Percentiles rank a stretch among this genome's conserved stretches.
phyloP scores from a whole-genome alignment of 2,113 vertebrate genomes.

The Epinephelus moara region DNA sequence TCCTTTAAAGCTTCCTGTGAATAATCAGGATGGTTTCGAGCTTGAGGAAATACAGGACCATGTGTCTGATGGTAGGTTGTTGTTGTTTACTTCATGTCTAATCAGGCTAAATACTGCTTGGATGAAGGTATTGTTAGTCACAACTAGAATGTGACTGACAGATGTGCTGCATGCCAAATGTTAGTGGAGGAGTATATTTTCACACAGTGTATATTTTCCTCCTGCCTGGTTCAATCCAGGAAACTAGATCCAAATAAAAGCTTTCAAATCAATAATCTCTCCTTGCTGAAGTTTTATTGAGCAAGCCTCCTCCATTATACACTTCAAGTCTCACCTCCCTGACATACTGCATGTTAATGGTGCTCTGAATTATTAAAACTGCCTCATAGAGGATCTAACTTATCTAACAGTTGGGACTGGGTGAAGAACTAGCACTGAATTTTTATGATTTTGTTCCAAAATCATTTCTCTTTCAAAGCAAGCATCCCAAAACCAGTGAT shows the following conservation, averaged over 20 bases:
- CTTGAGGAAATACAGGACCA: not conserved
- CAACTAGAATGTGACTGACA: slow-evolving; percentile 2
- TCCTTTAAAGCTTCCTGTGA: slow-evolving; percentile 27
- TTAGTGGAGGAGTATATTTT: slow-evolving; percentile 23
- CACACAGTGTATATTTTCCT: slow-evolving; percentile 29
- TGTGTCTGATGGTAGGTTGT: slow-evolving; percentile 42
- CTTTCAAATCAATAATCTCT: slow-evolving; percentile 54
- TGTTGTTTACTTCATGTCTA: not conserved
- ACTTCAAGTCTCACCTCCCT: slow-evolving; percentile 34
- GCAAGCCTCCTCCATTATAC: slow-evolving; percentile 39
- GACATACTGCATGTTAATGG: slow-evolving; percentile 39
- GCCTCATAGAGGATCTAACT: not conserved
- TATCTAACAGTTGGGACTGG: not conserved
- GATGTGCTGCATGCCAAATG: not conserved
- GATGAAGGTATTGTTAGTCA: slow-evolving; percentile 5
- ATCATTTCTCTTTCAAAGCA: slow-evolving; percentile 22
- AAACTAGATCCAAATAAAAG: slow-evolving; percentile 56
- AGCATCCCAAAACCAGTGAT: not conserved
- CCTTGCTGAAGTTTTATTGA: slow-evolving; percentile 38
- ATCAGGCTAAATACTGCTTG: not conserved
- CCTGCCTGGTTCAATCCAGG: slow-evolving; percentile 26
- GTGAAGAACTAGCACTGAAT: not conserved
- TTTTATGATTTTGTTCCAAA: not conserved
- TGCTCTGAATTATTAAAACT: slow-evolving; percentile 52
- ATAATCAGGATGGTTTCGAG: slow-evolving; percentile 28